Base-by-base conservation (phyloP, 2,888 invertebrate species). In the Tuta absoluta region DNA sequence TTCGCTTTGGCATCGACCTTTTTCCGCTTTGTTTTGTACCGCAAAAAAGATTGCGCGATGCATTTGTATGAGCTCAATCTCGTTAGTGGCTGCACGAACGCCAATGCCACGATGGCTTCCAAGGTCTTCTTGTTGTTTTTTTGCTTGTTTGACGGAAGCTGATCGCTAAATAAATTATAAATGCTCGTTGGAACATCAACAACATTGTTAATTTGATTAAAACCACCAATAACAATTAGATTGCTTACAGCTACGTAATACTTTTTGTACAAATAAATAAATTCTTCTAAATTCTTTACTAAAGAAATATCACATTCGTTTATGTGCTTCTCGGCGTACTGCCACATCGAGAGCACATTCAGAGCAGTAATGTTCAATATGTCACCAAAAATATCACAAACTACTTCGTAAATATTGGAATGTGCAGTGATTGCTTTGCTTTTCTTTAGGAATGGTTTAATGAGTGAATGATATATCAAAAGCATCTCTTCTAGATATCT, bases 201-300 rank as follows among this genome's bases (percentile, higher is more conserved):
- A 62, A 93, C 78, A 80, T 92, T 93, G 68, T 94, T 93, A 64
- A 95, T 94, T 72, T 94, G 93, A 53, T 89, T 79, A 76, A 95
- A 95, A 41, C 95, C 96, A 76, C 94, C 93, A 68, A 95, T 91
- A 72, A 95, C 94, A 76, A 94, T 94, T 68, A 95, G 92, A 92
- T 95, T 95, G 83, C 95, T 95, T 80, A 95, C 92, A 73, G 93
- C 93, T 84, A 94, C 91, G 57, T 95, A 92, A 89, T 96, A 96
- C 80, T 93, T 93, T 81, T 93, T 94, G 80, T 95, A 95, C 68
- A 95, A 92, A 78, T 93, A 93, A 77, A 95, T 93, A 85, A 93
- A 94, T 85, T 96, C 96, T 75, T 95, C 94, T 78, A 94, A 92
- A 85, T 94, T 93, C 78, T 94, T 94, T 72, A 96, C 92, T 75